Conservation (phyloP, 2,888 invertebrate species). For the Andricus quercusramuli region DNA sequence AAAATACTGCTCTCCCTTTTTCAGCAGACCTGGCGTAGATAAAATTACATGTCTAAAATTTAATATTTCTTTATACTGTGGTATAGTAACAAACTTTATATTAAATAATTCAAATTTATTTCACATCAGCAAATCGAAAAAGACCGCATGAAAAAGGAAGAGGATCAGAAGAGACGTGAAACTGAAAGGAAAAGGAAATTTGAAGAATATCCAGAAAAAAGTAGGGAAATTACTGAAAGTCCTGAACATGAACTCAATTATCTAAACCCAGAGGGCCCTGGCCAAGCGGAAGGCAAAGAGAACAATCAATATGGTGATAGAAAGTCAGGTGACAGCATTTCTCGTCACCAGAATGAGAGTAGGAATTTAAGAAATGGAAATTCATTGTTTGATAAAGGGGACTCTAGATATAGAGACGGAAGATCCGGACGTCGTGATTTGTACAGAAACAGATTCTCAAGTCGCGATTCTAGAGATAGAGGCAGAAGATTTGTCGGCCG, state of each 20-base stretch:
- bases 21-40: too few species aligned
- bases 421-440: slow-evolving; percentile 57
- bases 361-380: slow-evolving; percentile 56
- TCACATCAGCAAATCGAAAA: slow-evolving; percentile 68
- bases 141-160: slow-evolving; percentile 81
- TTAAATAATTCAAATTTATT: background rate
- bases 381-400: slow-evolving; percentile 54
- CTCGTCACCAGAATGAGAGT: slow-evolving; percentile 6
- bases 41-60: too few species aligned
- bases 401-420: slow-evolving; percentile 57
- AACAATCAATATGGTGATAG: slow-evolving; percentile 41
- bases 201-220: slow-evolving; percentile 77
- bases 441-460: slow-evolving; percentile 60
- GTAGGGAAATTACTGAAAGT: slow-evolving; percentile 51
- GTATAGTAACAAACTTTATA: background rate
- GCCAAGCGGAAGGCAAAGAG: slow-evolving; percentile 53
- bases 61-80: too few species aligned
- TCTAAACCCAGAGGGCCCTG: background rate
- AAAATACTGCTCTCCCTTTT: too few species aligned
- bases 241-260: background rate
- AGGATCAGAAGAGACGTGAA: slow-evolving; percentile 81
- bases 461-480: slow-evolving; percentile 68
- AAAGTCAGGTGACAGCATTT: background rate
- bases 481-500: slow-evolving; percentile 63
- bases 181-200: slow-evolving; percentile 80